Base-by-base conservation (phyloP, 1,140 invertebrate genomes). In the Zaprionus ghesquierei region DNA sequence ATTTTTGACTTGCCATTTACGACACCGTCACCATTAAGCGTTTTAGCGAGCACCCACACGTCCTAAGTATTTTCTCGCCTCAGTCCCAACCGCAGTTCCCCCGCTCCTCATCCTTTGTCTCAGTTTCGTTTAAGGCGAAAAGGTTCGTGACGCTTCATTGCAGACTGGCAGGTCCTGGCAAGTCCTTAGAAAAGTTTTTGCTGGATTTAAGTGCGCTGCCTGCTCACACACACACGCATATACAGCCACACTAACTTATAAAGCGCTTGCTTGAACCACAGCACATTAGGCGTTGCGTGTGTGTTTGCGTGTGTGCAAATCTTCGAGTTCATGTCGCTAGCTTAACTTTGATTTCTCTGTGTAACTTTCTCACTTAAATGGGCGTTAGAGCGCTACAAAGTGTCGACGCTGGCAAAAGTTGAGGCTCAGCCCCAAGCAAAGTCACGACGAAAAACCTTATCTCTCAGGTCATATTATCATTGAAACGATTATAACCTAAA, bases 1-100 rank as follows among this genome's bases (percentile, higher is more conserved):
- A 89, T 89, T 89, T 89, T 87, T 82, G 84, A 87, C 84, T 87
- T 89, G 78, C 55, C 77, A 69, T 77, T 77, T 76, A 64, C 60
- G 75, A 75, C 56, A 70, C 64, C 65, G 41, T 68, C 61, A 53
- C 46, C 70, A 60, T 68, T 66, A 72, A 70, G 66, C 72, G 72
- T 58, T 60, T 66, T 56, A 75, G 69, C 60, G 55, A 56, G 38
- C 46, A 25, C 18, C 56, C 49, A 60, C 60, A 55, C 64, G 20
- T 46, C 27, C 54, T 8, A n/a, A 15, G 33, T 27, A 9, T 46
- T 22, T 46, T 22, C 51, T 29, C 29, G 50, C 35, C 33, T 51
- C 41, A 29, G 23, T 23, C 41, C 13, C 22, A 12, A 33, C 25
- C 20, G 0, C 27, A 5, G 15, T 33, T n/a, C n/a, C 23, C 6